Evolutionary conservation across 2,113 vertebrate species (phyloP).

Genomic region (Elachura formosa): DNA sequence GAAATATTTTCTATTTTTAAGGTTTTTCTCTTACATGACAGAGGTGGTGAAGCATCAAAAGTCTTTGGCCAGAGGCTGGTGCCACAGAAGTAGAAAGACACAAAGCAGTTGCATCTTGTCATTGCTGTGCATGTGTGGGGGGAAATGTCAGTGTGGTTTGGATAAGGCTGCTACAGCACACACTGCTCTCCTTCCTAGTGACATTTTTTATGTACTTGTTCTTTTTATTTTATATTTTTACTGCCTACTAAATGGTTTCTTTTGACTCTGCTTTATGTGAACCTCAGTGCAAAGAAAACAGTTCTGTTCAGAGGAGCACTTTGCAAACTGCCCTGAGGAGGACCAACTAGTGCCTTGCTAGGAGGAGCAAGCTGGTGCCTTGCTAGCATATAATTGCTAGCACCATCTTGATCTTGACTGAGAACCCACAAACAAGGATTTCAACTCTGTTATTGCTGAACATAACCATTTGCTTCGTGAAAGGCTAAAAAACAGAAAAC

Average conservation of each 20-base stretch:
- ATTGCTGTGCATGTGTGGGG: neutral
- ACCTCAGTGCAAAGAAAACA: neutral
- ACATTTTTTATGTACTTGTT: slow-evolving; percentile 41
- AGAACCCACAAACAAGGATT: neutral
- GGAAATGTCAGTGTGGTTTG: neutral
- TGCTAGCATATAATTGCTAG: neutral
- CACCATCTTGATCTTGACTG: neutral
- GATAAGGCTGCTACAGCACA: neutral
- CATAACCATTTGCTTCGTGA: neutral
- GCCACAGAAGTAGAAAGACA: neutral
- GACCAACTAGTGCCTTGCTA: neutral
- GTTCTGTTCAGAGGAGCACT: neutral
- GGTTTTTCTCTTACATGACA: neutral
- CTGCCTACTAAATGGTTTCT: neutral
- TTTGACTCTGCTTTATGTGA: slow-evolving; percentile 19
- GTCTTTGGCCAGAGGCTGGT: neutral
- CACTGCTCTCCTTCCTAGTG: neutral
- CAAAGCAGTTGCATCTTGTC: neutral
- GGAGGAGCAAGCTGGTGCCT: neutral
- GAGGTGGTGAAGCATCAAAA: neutral
- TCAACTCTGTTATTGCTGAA: neutral
- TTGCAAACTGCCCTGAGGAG: neutral
- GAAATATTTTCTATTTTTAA: neutral
- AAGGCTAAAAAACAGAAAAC: neutral
- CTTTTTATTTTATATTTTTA: slow-evolving; percentile 37